Percentiles rank a stretch among this genome's conserved stretches.
Evolutionary conservation across 1,140 invertebrate genomes (phyloP).

Genomic region (Wasmannia auropunctata): DNA sequence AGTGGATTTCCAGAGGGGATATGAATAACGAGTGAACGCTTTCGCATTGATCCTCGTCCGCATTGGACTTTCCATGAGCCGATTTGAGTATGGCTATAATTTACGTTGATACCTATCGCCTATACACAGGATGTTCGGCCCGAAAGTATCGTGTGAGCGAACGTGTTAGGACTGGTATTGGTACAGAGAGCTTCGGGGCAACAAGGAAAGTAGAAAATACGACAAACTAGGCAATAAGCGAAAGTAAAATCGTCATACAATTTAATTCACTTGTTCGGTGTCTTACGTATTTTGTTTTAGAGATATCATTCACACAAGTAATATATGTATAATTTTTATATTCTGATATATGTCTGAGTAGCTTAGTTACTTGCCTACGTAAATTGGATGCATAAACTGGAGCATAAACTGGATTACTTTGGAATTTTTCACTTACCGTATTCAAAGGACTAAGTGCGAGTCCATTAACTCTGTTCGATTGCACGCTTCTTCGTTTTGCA

Average conservation of each 20-base stretch:
- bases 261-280: background rate
- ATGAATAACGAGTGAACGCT: constrained; percentile 9
- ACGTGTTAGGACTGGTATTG: background rate
- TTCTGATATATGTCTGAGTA: background rate
- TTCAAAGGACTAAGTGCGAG: constrained; percentile 26
- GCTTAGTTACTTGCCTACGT: background rate
- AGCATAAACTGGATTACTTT: background rate
- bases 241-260: background rate
- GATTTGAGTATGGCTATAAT: constrained; percentile 22
- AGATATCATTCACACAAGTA: background rate
- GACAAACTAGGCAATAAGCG: background rate
- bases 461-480: constrained; percentile 74
- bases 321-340: background rate
- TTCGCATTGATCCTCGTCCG: constrained; percentile 16
- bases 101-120: background rate
- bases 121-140: constrained; percentile 6
- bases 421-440: constrained; percentile 21
- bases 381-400: too few species aligned
- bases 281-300: background rate
- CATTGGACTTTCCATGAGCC: constrained; percentile 71
- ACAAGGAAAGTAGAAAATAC: constrained; percentile 3
- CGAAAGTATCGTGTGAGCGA: constrained; percentile 9
- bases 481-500: constrained; percentile 88
- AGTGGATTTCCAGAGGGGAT: background rate
- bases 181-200: background rate